Evolutionary conservation across 1,140 invertebrate genomes (phyloP), one percentile per base, ranked within the genome.

Genomic region (Planococcus citri): DNA sequence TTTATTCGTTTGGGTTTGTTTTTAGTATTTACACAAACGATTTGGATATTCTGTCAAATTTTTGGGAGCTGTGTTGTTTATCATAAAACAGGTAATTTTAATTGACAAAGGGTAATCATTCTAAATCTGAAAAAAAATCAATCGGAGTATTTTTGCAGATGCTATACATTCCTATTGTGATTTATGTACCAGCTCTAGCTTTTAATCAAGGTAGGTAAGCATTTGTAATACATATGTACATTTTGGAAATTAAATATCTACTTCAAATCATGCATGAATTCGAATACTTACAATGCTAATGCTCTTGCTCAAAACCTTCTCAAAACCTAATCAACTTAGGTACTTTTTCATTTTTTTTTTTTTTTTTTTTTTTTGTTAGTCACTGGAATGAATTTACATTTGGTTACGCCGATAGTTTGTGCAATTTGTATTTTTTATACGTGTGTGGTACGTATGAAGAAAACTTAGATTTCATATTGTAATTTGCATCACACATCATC

Each of bases 21-120:
- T 78, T 67, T 78, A 92, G 88, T 92, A 92, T 77, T 78, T 92
- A 68, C 85, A 89, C 70, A 74, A 84, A 72, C 80, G 88, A 38
- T 90, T 89, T 75, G 83, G 85, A 77, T 79, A 81, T 69, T 78
- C 80, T 1, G 82, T 87, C 4, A 81, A 87, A 22, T 77, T 85
- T 24, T 79, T 87, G 72, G 87, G 86, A 14, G 87, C 86, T 0
- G 76, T 81, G 17, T 80, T 86, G n/a, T 88, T 88, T 73, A 74
- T 87, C 1, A 78, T 83, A 25, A 85, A 83, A 78, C 81, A 83
- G 81, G 78, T 80, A 70, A 78, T 78, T 72, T 24, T 57, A 25
- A 29, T 70, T 27, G 8, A 9, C 25, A 14, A 37, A n/a, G 68
- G 41, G 21, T 38, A 69, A 69, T 21, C 27, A n/a, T 68, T 2